phyloP scores from a whole-genome alignment of 2,113 vertebrate species.

The Menidia beryllina region DNA sequence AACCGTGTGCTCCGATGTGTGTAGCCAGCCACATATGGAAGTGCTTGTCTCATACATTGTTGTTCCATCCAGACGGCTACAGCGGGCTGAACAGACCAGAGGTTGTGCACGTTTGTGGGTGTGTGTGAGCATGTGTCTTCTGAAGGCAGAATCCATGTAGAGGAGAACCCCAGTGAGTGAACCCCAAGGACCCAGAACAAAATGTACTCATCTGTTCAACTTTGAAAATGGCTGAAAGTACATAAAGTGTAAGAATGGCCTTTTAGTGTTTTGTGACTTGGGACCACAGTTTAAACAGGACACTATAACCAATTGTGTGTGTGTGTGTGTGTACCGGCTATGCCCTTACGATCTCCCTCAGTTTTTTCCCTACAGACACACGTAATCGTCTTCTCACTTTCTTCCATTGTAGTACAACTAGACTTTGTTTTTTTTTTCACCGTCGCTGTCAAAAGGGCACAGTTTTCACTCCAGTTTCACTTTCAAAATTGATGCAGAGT shows the following conservation, averaged over 20 bases:
- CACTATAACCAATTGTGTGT: neutral
- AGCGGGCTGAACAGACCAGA: conserved; percentile 53
- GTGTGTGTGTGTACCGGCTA: neutral
- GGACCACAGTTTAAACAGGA: conserved; percentile 2
- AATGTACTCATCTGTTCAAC: conserved; percentile 25
- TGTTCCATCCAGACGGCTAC: conserved; percentile 76
- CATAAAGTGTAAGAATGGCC: neutral
- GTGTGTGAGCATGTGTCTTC: conserved; percentile 10
- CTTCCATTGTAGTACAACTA: conserved; percentile 50
- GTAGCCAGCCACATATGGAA: conserved; percentile 80
- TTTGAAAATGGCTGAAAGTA: conserved; percentile 17
- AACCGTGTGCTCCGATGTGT: conserved; percentile 24
- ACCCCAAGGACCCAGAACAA: conserved; percentile 34
- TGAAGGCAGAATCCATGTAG: conserved; percentile 30
- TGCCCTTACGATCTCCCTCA: conserved; percentile 38
- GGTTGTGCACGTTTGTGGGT: neutral
- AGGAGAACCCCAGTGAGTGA: conserved; percentile 41
- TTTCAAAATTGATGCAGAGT: conserved; percentile 47
- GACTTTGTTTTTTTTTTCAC: conserved; percentile 70
- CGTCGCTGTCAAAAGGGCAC: conserved; percentile 46
- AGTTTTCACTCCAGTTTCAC: conserved; percentile 68
- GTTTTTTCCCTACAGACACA: conserved; percentile 61
- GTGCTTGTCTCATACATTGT: conserved; percentile 72
- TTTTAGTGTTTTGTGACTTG: conserved; percentile 19
- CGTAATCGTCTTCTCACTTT: conserved; percentile 64